phyloP scores from a whole-genome alignment of 2,113 vertebrate genomes.

The Nyctereutes procyonoides region DNA sequence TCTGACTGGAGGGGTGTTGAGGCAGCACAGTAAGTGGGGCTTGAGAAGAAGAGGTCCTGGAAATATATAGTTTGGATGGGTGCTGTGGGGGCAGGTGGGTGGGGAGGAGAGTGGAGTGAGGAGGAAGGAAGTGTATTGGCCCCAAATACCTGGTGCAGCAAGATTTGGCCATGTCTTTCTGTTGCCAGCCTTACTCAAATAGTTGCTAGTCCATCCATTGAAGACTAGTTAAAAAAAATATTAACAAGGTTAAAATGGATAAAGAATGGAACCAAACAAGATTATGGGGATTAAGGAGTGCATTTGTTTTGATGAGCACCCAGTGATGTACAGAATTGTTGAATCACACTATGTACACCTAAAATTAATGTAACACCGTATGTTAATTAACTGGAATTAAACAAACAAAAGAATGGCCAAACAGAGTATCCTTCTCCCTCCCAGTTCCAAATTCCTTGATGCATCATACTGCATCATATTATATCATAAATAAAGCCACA shows the following conservation, averaged over 20 bases:
- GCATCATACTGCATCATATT: not conserved
- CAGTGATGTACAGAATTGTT: not conserved
- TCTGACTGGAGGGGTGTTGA: not conserved
- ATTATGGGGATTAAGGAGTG: not conserved
- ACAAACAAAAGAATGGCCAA: not conserved
- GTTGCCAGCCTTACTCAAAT: not conserved
- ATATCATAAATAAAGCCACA: not conserved
- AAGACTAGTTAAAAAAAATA: not conserved
- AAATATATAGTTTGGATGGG: not conserved
- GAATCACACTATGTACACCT: not conserved
- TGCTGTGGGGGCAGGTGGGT: too few relatives aligned
- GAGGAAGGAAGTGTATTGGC: not conserved
- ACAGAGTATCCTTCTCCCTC: not conserved
- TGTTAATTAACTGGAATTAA: not conserved
- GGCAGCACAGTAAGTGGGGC: not conserved
- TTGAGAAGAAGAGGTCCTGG: not conserved
- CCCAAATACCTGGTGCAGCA: not conserved
- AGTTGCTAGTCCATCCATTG: not conserved
- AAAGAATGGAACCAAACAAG: not conserved
- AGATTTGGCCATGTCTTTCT: not conserved
- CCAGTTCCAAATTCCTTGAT: not conserved
- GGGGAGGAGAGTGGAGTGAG: not conserved
- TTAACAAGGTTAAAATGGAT: not conserved
- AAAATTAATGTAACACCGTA: not conserved
- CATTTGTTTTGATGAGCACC: not conserved